Evolutionary conservation across 2,113 vertebrate species (phyloP).

Genomic region (Melanostigma gelatinosum): DNA sequence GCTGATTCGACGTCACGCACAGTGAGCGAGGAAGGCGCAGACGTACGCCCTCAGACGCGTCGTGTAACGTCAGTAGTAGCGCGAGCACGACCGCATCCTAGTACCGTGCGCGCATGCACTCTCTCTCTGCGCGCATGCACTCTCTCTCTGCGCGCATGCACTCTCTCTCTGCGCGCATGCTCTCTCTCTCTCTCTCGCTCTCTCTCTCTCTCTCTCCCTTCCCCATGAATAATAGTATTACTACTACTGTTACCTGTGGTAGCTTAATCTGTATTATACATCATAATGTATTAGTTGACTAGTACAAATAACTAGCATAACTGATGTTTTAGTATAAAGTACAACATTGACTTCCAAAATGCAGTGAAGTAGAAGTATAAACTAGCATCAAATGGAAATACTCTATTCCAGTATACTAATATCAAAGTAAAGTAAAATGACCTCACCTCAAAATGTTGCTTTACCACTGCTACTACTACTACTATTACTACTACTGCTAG

Average conservation of each 20-base stretch:
- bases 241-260: too few species aligned
- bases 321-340: background rate
- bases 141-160: too few species aligned
- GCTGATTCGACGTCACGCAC: conserved; percentile 88
- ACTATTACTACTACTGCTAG: background rate
- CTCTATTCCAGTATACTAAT: background rate
- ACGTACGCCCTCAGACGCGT: conserved; percentile 65
- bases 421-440: background rate
- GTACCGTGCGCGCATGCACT: too few species aligned
- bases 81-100: too few species aligned
- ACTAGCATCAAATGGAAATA: background rate
- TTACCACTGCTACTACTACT: background rate
- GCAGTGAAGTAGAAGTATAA: background rate
- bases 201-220: too few species aligned
- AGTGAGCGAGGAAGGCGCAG: conserved; percentile 68
- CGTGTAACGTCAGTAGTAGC: too few species aligned
- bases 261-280: too few species aligned
- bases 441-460: background rate
- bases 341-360: background rate
- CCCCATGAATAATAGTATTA: too few species aligned
- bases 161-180: too few species aligned
- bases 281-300: too few species aligned
- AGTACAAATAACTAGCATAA: background rate
- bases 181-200: background rate
- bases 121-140: background rate